These are phyloP conservation scores for Parauchenoglanis punctatus DNA, from an alignment of 2,797 vertebrate species.

Conservation along the genomic window DNA sequence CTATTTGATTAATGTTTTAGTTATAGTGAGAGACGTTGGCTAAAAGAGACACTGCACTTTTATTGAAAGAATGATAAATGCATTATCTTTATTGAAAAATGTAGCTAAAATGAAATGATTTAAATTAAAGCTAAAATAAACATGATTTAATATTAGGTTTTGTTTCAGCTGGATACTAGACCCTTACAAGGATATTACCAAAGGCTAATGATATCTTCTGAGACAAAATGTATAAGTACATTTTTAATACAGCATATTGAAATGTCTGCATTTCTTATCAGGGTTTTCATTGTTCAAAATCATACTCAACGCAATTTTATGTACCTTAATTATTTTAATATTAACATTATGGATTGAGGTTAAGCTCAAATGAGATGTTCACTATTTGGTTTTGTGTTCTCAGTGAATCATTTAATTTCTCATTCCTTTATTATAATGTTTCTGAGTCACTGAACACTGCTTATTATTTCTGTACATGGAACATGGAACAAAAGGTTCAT, in stretches of 20 bases:
- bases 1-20: conserved; percentile 82
- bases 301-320: neutral
- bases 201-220: neutral
- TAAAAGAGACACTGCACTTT: neutral
- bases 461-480: conserved; percentile 12
- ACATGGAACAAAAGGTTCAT: conserved; percentile 34
- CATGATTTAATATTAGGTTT: neutral
- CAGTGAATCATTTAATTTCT: conserved; percentile 32
- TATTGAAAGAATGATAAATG: conserved; percentile 1
- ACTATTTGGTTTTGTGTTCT: conserved; percentile 35
- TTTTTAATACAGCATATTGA: neutral
- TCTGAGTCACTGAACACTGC: conserved; percentile 37
- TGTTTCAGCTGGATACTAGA: neutral
- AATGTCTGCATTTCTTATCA: neutral
- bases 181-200: neutral
- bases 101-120: neutral
- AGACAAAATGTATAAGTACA: neutral
- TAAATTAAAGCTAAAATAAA: conserved; percentile 7
- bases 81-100: neutral
- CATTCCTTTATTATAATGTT: conserved; percentile 19
- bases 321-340: conserved; percentile 34
- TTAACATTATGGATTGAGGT: conserved; percentile 42
- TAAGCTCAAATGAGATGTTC: conserved; percentile 38
- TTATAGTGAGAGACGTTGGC: conserved; percentile 63
- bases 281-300: conserved; percentile 3